Evolutionary conservation across 2,113 vertebrate species (phyloP).

Genomic region (Phylloscopus whistleri): DNA sequence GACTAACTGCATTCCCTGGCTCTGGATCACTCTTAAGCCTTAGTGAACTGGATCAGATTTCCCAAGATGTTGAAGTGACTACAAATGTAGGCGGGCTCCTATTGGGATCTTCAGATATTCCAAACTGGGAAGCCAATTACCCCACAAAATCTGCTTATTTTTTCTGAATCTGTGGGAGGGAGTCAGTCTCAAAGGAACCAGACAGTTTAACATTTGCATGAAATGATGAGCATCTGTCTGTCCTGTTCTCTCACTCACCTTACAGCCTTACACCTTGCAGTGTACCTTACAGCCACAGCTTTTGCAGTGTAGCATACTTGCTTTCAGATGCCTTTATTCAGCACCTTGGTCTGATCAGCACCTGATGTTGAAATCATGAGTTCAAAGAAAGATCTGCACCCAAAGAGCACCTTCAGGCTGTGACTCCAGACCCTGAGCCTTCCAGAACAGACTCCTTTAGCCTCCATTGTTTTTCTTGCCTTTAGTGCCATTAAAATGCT

Average conservation of each 20-base stretch:
- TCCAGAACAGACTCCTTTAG: background rate
- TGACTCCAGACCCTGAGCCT: background rate
- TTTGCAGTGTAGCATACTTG: background rate
- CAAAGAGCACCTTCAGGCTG: background rate
- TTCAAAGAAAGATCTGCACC: background rate
- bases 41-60: background rate
- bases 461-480: background rate
- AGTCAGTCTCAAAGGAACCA: background rate
- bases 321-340: background rate
- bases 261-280: no score
- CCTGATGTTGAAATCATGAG: background rate
- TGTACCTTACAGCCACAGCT: background rate
- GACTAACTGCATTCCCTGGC: background rate
- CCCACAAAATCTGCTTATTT: background rate
- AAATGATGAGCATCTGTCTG: background rate
- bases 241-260: background rate
- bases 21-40: background rate
- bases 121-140: background rate
- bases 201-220: background rate
- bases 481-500: background rate
- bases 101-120: background rate
- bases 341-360: background rate
- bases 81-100: background rate
- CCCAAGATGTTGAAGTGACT: background rate
- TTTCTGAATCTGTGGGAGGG: background rate